Evolutionary conservation across 2,888 invertebrate species (phyloP).

Genomic region (Dastarcus helophoroides): DNA sequence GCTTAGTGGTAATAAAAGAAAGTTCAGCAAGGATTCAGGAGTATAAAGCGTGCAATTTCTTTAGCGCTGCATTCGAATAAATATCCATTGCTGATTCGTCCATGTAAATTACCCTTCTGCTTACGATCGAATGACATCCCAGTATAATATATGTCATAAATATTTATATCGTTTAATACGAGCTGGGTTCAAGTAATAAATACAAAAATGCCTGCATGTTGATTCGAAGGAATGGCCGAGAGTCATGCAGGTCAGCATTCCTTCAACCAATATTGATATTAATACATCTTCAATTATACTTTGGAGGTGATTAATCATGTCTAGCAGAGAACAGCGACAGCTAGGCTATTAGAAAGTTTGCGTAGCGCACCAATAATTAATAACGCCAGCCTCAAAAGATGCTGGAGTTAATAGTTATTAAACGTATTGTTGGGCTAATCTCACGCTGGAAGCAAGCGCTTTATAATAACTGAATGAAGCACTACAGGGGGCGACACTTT

Average conservation of each 20-base stretch:
- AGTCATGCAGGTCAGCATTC: conserved; percentile 17
- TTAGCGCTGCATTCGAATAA: too few species aligned
- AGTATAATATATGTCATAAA: too few species aligned
- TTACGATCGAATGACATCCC: too few species aligned
- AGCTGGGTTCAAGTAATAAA: too few species aligned
- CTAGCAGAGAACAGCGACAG: conserved; percentile 21
- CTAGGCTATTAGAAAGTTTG: conserved; percentile 14
- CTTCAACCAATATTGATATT: conserved; percentile 22
- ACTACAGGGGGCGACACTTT: conserved; percentile 36
- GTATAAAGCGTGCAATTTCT: too few species aligned
- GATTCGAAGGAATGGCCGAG: conserved; percentile 8
- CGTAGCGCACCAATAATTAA: conserved; percentile 17
- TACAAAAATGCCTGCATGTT: conserved; percentile 11
- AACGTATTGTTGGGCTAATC: conserved; percentile 18
- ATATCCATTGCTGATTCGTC: too few species aligned
- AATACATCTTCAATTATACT: conserved; percentile 23
- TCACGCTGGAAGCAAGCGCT: conserved; percentile 17
- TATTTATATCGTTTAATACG: too few species aligned
- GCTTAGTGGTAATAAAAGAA: too few species aligned
- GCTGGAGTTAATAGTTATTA: conserved; percentile 22
- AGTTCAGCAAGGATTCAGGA: too few species aligned
- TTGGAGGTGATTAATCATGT: conserved; percentile 20
- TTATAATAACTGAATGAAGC: conserved; percentile 33
- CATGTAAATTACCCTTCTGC: too few species aligned
- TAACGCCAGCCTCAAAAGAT: conserved; percentile 16